Conservation (phyloP, 2,888 invertebrate species). For the Callosobruchus maculatus region DNA sequence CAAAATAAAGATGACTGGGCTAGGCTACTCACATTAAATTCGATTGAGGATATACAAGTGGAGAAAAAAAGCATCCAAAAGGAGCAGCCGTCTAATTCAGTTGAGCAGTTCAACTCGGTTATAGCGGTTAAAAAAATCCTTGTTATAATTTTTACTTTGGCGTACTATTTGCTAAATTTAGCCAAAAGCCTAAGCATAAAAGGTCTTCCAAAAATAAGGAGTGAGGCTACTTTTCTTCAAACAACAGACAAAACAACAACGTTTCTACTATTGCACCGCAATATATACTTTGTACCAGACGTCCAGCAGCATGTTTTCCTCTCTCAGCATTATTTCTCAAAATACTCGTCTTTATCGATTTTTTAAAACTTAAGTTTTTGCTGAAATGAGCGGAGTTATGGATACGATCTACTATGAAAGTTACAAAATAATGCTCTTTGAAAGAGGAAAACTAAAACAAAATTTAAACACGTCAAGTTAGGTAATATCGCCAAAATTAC, state of each 20-base stretch:
- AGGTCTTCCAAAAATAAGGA: conserved; percentile 29
- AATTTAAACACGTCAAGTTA: background rate
- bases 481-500: background rate
- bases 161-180: background rate
- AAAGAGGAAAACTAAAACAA: background rate
- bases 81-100: too few relatives aligned
- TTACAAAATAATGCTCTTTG: background rate
- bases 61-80: too few relatives aligned
- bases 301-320: background rate
- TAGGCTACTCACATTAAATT: too few relatives aligned
- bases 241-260: conserved; percentile 9
- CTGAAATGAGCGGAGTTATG: too few relatives aligned
- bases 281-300: background rate
- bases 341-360: background rate
- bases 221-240: conserved; percentile 41
- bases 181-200: conserved; percentile 1
- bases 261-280: background rate
- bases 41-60: too few relatives aligned
- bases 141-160: background rate
- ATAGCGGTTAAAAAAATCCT: background rate
- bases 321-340: background rate
- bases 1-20: too few relatives aligned
- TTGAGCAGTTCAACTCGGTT: too few relatives aligned
- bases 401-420: background rate
- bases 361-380: too few relatives aligned